Evolutionary conservation across 2,113 vertebrate genomes (phyloP).

Genomic region (Rattus norvegicus): GRCr8 NC_086022.1:169031501-169032000

Average conservation of each 20-base stretch:
- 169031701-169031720: conserved; percentile 2
- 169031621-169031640: conserved; percentile 22
- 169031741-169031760: neutral
- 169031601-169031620: conserved; percentile 38
- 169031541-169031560: neutral
- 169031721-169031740: neutral
- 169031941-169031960: neutral
- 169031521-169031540: neutral
- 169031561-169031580: neutral
- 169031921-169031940: neutral
- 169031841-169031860: neutral
- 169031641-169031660: conserved; percentile 16
- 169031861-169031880: neutral
- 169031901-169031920: neutral
- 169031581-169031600: neutral
- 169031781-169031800: neutral
- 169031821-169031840: neutral
- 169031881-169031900: neutral
- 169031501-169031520: neutral
- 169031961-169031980: neutral
- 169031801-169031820: neutral
- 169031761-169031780: neutral
- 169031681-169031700: neutral
- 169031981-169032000: neutral
- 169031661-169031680: neutral